Evolutionary conservation across 2,797 vertebrate species (phyloP).

Genomic region (Sebastes nivosus): DNA sequence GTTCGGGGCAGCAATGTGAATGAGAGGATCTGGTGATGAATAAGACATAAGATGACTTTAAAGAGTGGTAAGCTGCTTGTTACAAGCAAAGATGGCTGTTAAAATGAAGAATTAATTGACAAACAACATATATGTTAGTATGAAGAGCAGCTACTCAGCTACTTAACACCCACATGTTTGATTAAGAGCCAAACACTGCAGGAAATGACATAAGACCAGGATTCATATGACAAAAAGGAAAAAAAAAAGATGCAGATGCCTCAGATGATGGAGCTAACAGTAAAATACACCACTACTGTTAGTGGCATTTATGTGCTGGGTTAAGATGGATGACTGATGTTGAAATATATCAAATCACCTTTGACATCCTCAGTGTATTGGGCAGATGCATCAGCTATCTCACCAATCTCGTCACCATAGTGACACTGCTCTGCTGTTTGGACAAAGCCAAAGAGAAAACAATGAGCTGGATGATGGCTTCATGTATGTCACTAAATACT

Average conservation of each 20-base stretch:
- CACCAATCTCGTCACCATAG: constrained; percentile 86
- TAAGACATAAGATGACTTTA: constrained; percentile 74
- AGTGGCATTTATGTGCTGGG: constrained; percentile 81
- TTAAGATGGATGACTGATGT: constrained; percentile 83
- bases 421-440: constrained; percentile 84
- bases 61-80: constrained; percentile 75
- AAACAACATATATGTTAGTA: constrained; percentile 78
- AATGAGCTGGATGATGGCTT: constrained; percentile 77
- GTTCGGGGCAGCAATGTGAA: constrained; percentile 73
- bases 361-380: constrained; percentile 88
- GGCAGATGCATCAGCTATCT: constrained; percentile 79
- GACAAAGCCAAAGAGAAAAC: constrained; percentile 89
- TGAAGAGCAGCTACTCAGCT: constrained; percentile 67
- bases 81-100: constrained; percentile 77
- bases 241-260: constrained; percentile 54
- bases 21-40: constrained; percentile 74
- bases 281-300: constrained; percentile 81
- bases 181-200: constrained; percentile 73
- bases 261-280: constrained; percentile 59
- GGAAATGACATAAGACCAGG: constrained; percentile 66
- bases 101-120: constrained; percentile 79
- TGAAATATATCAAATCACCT: constrained; percentile 89
- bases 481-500: constrained; percentile 60
- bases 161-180: constrained; percentile 69
- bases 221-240: constrained; percentile 65